Conservation (phyloP, 2,888 invertebrate species). For the Zygaena filipendulae region DNA sequence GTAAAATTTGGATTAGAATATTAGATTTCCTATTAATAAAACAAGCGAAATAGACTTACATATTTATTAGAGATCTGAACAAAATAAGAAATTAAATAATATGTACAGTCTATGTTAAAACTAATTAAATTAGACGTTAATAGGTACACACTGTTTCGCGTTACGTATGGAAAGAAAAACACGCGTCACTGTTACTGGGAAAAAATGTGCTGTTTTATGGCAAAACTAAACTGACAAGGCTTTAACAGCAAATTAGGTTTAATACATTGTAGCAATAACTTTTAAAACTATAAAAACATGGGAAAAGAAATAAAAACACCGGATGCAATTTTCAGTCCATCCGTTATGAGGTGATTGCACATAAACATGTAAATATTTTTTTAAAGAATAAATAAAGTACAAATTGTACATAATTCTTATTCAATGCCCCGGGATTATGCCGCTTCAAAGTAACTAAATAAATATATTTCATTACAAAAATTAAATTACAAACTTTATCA, state of each 20-base stretch:
- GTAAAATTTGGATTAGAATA: too few relatives aligned
- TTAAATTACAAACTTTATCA: too few relatives aligned
- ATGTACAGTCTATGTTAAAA: slow-evolving; percentile 71
- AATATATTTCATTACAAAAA: too few relatives aligned
- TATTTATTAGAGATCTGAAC: slow-evolving; percentile 72
- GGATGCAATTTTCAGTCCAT: slow-evolving; percentile 60
- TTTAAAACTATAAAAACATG: slow-evolving; percentile 19
- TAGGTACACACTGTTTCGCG: slow-evolving; percentile 61
- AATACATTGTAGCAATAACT: neutral
- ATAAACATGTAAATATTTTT: slow-evolving; percentile 24
- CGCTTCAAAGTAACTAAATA: slow-evolving; percentile 19
- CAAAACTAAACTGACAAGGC: slow-evolving; percentile 35
- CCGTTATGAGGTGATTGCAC: slow-evolving; percentile 53
- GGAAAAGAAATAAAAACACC: slow-evolving; percentile 23
- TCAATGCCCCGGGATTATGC: slow-evolving; percentile 23
- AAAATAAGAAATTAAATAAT: slow-evolving; percentile 71
- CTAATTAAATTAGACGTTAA: slow-evolving; percentile 68
- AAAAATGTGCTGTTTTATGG: slow-evolving; percentile 27
- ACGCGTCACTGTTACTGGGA: too few relatives aligned
- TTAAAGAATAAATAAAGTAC: slow-evolving; percentile 29
- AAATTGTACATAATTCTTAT: slow-evolving; percentile 29
- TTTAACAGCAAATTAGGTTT: slow-evolving; percentile 30
- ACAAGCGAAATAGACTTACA: slow-evolving; percentile 70
- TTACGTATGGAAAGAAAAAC: slow-evolving; percentile 25
- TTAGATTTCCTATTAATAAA: too few relatives aligned